Conservation (phyloP, 1,140 invertebrate genomes). For the Atopsyche davidsoni region DNA sequence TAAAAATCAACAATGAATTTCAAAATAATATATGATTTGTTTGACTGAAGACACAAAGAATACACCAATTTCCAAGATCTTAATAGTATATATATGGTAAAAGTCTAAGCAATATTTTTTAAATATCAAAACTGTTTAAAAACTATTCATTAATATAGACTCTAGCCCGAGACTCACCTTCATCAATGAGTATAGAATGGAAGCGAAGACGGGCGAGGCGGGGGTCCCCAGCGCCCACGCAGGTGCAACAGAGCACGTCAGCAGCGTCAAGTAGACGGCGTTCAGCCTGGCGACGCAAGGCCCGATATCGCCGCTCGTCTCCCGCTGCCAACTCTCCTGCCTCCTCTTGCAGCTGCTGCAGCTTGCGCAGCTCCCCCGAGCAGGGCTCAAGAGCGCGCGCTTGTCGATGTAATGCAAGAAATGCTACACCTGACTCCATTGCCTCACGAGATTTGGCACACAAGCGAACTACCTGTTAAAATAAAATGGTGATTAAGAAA, state of each 20-base stretch:
- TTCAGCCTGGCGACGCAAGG: constrained; percentile 87
- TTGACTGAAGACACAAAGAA: neutral
- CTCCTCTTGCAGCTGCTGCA: constrained; percentile 96
- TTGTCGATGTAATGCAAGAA: constrained; percentile 95
- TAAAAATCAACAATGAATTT: constrained; percentile 1
- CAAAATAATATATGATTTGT: neutral
- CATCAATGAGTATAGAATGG: constrained; percentile 96
- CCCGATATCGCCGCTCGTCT: constrained; percentile 92
- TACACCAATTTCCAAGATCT: no score
- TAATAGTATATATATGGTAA: no score
- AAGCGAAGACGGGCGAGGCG: constrained; percentile 88
- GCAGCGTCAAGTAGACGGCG: constrained; percentile 90
- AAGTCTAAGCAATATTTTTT: no score
- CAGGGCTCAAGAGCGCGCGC: constrained; percentile 85
- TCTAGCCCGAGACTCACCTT: no score
- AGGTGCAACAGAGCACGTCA: constrained; percentile 98
- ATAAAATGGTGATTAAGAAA: no score
- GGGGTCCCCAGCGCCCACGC: constrained; percentile 96
- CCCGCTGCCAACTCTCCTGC: constrained; percentile 89
- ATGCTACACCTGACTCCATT: constrained; percentile 96
- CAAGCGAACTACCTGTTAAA: constrained; percentile 79
- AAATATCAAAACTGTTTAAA: no score
- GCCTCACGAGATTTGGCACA: constrained; percentile 98
- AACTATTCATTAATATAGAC: no score
- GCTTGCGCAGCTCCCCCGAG: constrained; percentile 85